Evolutionary conservation across 2,888 invertebrate genomes (phyloP), one percentile per base, ranked within the genome.

Genomic region (Taphrorychus bicolor): DNA sequence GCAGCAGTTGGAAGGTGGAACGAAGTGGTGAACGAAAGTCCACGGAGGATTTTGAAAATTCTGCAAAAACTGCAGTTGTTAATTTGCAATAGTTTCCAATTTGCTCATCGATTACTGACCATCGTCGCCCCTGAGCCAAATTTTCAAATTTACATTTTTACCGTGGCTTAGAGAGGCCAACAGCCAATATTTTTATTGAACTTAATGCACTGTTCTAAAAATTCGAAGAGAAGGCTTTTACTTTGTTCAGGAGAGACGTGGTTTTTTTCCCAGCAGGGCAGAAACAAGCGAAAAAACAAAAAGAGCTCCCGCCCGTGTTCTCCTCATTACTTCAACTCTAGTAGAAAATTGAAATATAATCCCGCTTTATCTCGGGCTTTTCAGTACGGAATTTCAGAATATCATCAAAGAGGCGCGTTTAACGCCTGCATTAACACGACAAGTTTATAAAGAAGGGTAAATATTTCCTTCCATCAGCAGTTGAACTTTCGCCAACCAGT

Each of bases 141-240:
- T n/a, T n/a, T n/a, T n/a, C n/a, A n/a, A n/a, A n/a, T n/a, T n/a
- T n/a, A n/a, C n/a, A n/a, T n/a, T n/a, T n/a, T n/a, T n/a, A n/a
- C n/a, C n/a, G n/a, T n/a, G n/a, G n/a, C n/a, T n/a, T n/a, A n/a
- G n/a, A n/a, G n/a, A n/a, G n/a, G n/a, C n/a, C n/a, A n/a, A n/a
- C n/a, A n/a, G n/a, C n/a, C n/a, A n/a, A n/a, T n/a, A n/a, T n/a
- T n/a, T n/a, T n/a, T n/a, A n/a, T n/a, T n/a, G n/a, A n/a, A n/a
- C n/a, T n/a, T n/a, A n/a, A 84, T 90, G 72, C 87, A 87, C 1
- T 83, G 85, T 71, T 88, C 89, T 56, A 88, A 89, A 79, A 89
- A 88, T 76, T 86, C 86, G 3, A 85, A 83, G 48, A 85, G 85
- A 70, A 85, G 84, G 74, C 87, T 87, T 60, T 80, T 87, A 53